phyloP scores from a whole-genome alignment of 2,888 invertebrate species.

The Heliconius sara region DNA sequence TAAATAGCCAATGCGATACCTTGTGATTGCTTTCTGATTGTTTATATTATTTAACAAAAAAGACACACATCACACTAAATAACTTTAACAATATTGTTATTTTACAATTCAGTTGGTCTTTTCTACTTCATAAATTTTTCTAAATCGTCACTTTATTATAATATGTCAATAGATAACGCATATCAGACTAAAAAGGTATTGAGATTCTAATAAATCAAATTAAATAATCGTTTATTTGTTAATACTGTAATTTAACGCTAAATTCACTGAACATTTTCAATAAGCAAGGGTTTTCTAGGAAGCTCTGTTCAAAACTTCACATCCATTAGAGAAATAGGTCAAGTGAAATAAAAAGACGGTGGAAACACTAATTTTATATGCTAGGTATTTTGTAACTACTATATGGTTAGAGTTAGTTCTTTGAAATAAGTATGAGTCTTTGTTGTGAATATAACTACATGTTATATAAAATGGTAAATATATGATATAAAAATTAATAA shows the following conservation, averaged over 20 bases:
- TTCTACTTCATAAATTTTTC: too few species aligned
- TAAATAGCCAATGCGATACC: too few species aligned
- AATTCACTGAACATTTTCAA: conserved; percentile 14
- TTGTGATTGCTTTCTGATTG: too few species aligned
- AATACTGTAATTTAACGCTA: not conserved
- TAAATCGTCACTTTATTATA: too few species aligned
- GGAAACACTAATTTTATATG: conserved; percentile 38
- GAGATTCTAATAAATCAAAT: too few species aligned
- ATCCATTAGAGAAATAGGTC: conserved; percentile 44
- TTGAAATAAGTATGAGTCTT: conserved; percentile 5
- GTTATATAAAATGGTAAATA: not conserved
- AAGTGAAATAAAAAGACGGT: conserved; percentile 32
- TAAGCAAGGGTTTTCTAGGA: conserved; percentile 29
- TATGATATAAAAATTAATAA: too few species aligned
- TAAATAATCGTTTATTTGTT: not conserved
- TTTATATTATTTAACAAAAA: too few species aligned
- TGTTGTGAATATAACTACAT: not conserved
- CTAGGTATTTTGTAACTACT: conserved; percentile 24
- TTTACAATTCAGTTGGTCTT: too few species aligned
- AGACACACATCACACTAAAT: too few species aligned
- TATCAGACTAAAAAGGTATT: too few species aligned
- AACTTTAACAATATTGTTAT: too few species aligned
- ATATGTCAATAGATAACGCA: too few species aligned
- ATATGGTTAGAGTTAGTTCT: conserved; percentile 22
- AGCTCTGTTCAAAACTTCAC: conserved; percentile 29